A percentile compares a stretch with the other conserved stretches of the same genome.
Evolutionary conservation across 2,797 vertebrate genomes (phyloP).

Genomic region (Leuciscus waleckii): DNA sequence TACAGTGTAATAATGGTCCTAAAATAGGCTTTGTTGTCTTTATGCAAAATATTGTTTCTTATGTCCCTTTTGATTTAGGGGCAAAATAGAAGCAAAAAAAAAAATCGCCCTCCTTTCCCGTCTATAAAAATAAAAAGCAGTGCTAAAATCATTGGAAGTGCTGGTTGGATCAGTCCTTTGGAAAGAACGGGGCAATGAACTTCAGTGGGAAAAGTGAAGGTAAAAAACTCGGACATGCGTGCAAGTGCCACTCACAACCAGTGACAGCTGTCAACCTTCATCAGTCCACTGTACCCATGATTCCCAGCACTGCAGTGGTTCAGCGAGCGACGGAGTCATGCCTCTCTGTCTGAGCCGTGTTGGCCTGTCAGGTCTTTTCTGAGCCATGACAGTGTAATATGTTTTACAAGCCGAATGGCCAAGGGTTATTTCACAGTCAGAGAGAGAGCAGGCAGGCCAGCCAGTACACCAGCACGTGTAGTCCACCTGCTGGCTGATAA

Average conservation of each 20-base stretch:
- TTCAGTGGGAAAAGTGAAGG: neutral
- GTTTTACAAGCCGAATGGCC: conserved; percentile 57
- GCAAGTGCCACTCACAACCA: conserved; percentile 34
- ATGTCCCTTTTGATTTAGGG: neutral
- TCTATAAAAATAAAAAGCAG: too few relatives aligned
- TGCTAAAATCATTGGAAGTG: too few relatives aligned
- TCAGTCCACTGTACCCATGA: conserved; percentile 38
- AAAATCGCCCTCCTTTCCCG: neutral
- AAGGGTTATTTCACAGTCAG: conserved; percentile 53
- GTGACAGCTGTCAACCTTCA: conserved; percentile 43
- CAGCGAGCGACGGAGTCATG: conserved; percentile 37
- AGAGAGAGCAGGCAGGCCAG: conserved; percentile 17
- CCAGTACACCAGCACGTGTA: neutral
- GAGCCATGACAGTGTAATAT: conserved; percentile 52
- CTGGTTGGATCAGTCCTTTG: neutral
- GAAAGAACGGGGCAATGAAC: neutral
- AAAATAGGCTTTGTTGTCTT: neutral
- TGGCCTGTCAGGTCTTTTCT: conserved; percentile 57
- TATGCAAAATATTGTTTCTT: neutral
- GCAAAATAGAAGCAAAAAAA: neutral
- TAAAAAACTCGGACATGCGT: conserved; percentile 14
- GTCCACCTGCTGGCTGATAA: conserved; percentile 17
- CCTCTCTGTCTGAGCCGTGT: conserved; percentile 45
- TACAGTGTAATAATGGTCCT: too few relatives aligned
- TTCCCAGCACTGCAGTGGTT: conserved; percentile 11